These are phyloP conservation scores for Ciconia maguari DNA, from an alignment of 2,113 vertebrate genomes.

Conservation along the genomic window DNA sequence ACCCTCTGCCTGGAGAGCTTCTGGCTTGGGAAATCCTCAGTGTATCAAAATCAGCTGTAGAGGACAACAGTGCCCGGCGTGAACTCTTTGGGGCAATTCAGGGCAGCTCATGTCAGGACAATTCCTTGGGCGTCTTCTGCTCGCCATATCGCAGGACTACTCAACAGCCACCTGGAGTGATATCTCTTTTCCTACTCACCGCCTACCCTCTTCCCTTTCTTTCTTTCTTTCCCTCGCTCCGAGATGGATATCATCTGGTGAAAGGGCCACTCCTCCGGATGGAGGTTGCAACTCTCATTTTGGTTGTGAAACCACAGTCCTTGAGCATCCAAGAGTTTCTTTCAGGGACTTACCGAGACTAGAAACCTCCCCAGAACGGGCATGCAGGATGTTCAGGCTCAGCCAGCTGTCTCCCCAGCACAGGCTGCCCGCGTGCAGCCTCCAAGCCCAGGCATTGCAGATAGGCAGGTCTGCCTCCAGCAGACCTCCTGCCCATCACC, in stretches of 20 bases:
- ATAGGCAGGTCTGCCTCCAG: neutral
- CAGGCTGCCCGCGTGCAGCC: neutral
- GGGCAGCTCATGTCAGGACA: conserved; percentile 31
- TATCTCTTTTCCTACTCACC: conserved; percentile 39
- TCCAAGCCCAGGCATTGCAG: neutral
- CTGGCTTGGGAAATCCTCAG: conserved; percentile 9
- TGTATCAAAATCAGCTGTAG: neutral
- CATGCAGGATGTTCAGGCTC: neutral
- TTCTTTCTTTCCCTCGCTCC: neutral
- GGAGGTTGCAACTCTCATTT: conserved; percentile 21
- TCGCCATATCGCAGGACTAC: neutral
- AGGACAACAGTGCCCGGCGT: neutral
- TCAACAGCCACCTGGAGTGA: neutral
- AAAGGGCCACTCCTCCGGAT: conserved; percentile 42
- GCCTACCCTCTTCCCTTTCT: conserved; percentile 17
- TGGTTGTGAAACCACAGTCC: conserved; percentile 25
- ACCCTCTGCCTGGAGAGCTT: neutral
- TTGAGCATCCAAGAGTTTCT: conserved; percentile 9
- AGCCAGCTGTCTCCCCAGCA: neutral
- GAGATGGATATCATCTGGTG: conserved; percentile 38
- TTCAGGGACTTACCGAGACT: neutral
- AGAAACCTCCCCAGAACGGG: neutral
- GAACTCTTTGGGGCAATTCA: conserved; percentile 19
- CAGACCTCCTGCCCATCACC: neutral
- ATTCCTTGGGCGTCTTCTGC: conserved; percentile 6